phyloP scores from a whole-genome alignment of 2,888 invertebrate genomes.

The Eudemis profundana region DNA sequence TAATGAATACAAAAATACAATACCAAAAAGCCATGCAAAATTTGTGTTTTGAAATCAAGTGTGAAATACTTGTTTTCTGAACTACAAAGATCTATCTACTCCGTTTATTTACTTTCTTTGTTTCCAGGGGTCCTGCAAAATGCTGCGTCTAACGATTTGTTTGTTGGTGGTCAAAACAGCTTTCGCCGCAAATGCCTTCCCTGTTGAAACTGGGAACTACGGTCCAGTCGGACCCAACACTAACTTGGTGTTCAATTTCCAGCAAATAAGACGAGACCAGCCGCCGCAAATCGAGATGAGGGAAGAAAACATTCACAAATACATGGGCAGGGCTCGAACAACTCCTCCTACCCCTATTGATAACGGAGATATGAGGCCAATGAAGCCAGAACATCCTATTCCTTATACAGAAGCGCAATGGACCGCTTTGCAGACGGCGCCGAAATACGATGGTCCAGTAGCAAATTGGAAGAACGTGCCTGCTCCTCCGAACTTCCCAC shows the following conservation, averaged over 20 bases:
- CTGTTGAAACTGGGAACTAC: constrained; percentile 40
- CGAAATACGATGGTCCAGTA: constrained; percentile 28
- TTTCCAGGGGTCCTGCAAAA: constrained; percentile 51
- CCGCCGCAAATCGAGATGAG: constrained; percentile 59
- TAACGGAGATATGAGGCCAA: constrained; percentile 27
- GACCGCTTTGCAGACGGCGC: constrained; percentile 28
- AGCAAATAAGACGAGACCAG: constrained; percentile 58
- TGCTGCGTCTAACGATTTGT: constrained; percentile 51
- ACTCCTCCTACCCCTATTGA: constrained; percentile 50
- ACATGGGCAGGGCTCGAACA: constrained; percentile 53
- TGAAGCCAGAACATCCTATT: constrained; percentile 13
- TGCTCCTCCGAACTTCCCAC: constrained; percentile 44
- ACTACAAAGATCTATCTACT: no score
- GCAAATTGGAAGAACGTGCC: constrained; percentile 40
- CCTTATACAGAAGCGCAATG: constrained; percentile 33
- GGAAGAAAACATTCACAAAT: constrained; percentile 59
- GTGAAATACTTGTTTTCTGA: no score
- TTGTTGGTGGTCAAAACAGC: constrained; percentile 52
- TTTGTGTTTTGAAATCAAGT: no score
- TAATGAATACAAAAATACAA: constrained; percentile 34
- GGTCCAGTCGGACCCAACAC: constrained; percentile 50
- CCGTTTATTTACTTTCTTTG: constrained; percentile 30
- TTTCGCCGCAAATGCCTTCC: constrained; percentile 47
- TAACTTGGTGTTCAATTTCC: constrained; percentile 57
- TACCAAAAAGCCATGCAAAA: no score